These are phyloP conservation scores for Desoria tigrina DNA, from an alignment of 2,888 invertebrate genomes.

Conservation along the genomic window DNA sequence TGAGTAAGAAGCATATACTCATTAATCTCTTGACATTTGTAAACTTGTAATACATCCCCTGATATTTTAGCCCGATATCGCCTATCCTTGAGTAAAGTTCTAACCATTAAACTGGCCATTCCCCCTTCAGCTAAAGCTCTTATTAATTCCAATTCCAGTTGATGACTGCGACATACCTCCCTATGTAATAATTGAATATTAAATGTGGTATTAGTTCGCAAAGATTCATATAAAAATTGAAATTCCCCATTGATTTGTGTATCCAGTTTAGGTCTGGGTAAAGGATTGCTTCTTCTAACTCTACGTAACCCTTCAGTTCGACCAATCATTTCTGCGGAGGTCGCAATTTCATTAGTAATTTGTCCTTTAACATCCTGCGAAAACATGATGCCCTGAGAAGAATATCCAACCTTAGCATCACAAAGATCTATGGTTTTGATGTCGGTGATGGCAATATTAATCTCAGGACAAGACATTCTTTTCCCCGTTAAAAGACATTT, in stretches of 20 bases:
- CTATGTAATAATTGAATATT: conserved; percentile 11
- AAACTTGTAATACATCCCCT: neutral
- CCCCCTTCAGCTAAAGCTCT: conserved; percentile 16
- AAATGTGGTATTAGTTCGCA: conserved; percentile 6
- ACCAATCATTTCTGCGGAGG: neutral
- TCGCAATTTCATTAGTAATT: neutral
- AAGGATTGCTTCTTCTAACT: too few relatives aligned
- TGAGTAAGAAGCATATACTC: neutral
- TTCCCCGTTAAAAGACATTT: neutral
- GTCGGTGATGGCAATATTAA: conserved; percentile 4
- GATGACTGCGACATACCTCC: conserved; percentile 12
- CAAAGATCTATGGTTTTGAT: neutral
- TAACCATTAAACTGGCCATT: neutral
- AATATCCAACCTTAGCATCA: neutral
- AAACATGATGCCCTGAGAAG: neutral
- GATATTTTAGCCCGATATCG: conserved; percentile 6
- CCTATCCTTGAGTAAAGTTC: conserved; percentile 4
- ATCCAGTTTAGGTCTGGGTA: neutral
- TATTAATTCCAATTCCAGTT: conserved; percentile 1
- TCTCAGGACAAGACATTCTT: conserved; percentile 5
- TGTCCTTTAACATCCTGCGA: neutral
- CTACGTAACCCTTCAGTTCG: too few relatives aligned
- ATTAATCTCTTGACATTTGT: neutral
- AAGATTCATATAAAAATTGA: conserved; percentile 8
- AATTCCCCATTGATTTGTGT: conserved; percentile 14